Base-by-base conservation (phyloP, 1,140 invertebrate genomes). In the Planococcus citri region DNA sequence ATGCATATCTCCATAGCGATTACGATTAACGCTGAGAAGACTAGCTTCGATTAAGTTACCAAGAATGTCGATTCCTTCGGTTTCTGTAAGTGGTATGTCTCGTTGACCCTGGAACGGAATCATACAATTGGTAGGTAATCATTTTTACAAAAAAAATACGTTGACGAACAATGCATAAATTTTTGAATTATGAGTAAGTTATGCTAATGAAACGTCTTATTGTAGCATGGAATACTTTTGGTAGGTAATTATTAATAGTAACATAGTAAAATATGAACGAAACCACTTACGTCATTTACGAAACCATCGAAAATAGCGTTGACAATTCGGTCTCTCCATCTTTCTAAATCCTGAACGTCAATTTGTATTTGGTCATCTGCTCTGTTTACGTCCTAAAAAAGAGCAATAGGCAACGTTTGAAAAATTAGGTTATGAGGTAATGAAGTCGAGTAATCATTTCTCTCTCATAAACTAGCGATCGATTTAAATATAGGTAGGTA, bases 11-110 rank as follows among this genome's bases (percentile, higher is more conserved):
- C 89, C 88, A 72, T 91, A 91, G 60, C 85, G 78, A 12, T 82
- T 82, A 2, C 76, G 77, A 76, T 93, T 90, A 0, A 83, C 82
- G 12, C 87, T 87, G 4, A 91, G 76, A 38, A 85, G 83, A 14
- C 85, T 87, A 0, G 85, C 81, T 77, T 93, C 91, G 72, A 93
- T 82, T 69, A 92, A 83, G 75, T 92, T 90, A 4, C 90, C 90
- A 1, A 94, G 78, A 27, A 87, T 80, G 73, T 94, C 88, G 69
- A 93, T 92, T 9, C 90, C 91, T 0, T 80, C 83, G 1, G 79
- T 77, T 74, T 90, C 88, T 64, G 83, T 84, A 27, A 91, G 73
- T 0, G 76, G 74, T 6, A 86, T 75, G 17, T 51, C n/a, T 0
- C 78, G 78, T 68, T 73, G 41, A 8, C 73, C 74, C 17, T 64